Evolutionary conservation across 2,888 invertebrate genomes (phyloP).

Genomic region (Automeris io): DNA sequence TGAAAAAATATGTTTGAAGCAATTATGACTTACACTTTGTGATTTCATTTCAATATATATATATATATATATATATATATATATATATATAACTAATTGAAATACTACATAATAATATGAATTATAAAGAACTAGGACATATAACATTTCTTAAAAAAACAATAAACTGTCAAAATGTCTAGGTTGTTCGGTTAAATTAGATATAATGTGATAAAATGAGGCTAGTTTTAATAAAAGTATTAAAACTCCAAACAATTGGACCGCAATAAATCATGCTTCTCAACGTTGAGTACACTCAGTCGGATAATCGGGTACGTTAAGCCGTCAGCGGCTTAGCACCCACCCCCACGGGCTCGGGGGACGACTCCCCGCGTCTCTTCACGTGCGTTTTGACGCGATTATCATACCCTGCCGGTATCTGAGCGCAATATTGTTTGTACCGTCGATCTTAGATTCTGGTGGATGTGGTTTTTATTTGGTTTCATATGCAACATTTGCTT

Average conservation of each 20-base stretch:
- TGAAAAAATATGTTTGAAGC: too few relatives aligned
- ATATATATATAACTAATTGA: too few relatives aligned
- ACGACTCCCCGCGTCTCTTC: conserved; percentile 48
- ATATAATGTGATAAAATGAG: too few relatives aligned
- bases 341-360: conserved; percentile 11
- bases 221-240: conserved; percentile 18
- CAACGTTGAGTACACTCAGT: conserved; percentile 53
- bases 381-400: conserved; percentile 77
- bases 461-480: conserved; percentile 25
- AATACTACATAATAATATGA: too few relatives aligned
- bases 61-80: too few relatives aligned
- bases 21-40: too few relatives aligned
- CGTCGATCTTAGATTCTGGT: conserved; percentile 17
- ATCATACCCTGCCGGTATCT: conserved; percentile 72
- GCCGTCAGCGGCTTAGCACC: conserved; percentile 64
- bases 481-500: too few relatives aligned
- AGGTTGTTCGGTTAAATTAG: conserved; percentile 7
- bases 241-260: conserved; percentile 27
- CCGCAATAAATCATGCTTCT: conserved; percentile 54
- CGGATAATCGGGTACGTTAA: conserved; percentile 71
- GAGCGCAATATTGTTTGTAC: conserved; percentile 69
- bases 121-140: too few relatives aligned
- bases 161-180: too few relatives aligned
- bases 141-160: too few relatives aligned
- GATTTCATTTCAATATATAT: too few relatives aligned